Evolutionary conservation across 2,888 invertebrate species (phyloP), one percentile per base, ranked within the genome.

Genomic region (Spicauda simplicius): DNA sequence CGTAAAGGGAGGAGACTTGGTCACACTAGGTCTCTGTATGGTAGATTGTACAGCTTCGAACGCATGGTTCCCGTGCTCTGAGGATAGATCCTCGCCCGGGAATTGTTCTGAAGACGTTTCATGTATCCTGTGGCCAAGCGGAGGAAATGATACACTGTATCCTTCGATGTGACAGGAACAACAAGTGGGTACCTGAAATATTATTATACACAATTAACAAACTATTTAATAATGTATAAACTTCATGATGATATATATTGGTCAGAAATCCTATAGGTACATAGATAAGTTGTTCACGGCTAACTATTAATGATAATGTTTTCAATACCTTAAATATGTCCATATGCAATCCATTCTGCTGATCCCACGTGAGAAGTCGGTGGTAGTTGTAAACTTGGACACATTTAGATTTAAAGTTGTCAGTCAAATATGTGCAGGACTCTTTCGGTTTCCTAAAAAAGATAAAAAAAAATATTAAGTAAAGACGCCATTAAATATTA

Each of bases 331-430:
- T 97, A 77, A 97, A 97, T 70, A 97, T 96, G 79, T 97, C 97
- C 94, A 97, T 96, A 74, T 97, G 97, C 0, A 97, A 93, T 11
- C 97, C 97, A 60, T 96, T 94, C 65, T 95, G 95, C 72, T 96
- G 95, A 79, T 97, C 97, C 97, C 97, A 97, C 0, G 97, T 97
- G 4, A 97, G 83, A 0, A 97, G 91, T 6, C 97, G 94, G 77
- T 97, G 97, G 77, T 97, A 97, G 79, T 97, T 97, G 82, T 96
- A 97, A 0, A 97, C 96, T 93, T 97, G 97, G 1, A 95, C 94
- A 80, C 97, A 97, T 75, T 96, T 95, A 0, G 97, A 97, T 72
- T 96, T 95, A 80, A 97, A 96, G 73, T 96, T 96, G 68, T 96
- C 96, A 0, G 97, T 96, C 61, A 97, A 93, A 79, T 97, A 97